These are phyloP conservation scores for Calyptomena viridis DNA, from an alignment of 2,113 vertebrate genomes.

Conservation along the genomic window DNA sequence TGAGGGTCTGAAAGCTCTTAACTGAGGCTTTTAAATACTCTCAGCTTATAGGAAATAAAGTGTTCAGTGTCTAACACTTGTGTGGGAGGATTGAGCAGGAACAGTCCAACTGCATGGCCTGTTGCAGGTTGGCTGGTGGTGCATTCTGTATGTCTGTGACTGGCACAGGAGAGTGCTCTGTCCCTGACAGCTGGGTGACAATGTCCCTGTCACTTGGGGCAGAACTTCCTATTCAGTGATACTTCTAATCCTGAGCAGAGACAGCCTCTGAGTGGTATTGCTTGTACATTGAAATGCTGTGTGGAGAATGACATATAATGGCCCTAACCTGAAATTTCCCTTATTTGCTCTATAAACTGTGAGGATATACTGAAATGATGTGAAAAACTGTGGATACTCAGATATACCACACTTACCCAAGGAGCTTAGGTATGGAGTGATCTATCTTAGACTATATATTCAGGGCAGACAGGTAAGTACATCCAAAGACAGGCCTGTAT, in stretches of 20 bases:
- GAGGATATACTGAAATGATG: neutral
- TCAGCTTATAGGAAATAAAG: neutral
- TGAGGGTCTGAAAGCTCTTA: neutral
- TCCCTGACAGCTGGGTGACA: neutral
- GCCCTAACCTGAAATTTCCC: neutral
- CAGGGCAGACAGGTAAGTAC: neutral
- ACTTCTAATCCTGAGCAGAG: neutral
- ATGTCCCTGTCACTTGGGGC: neutral
- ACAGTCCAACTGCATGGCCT: accelerated
- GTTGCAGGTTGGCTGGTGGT: neutral
- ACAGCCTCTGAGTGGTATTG: neutral
- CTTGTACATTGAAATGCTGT: neutral
- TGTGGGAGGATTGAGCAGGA: neutral
- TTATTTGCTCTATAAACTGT: neutral
- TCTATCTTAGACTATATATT: neutral
- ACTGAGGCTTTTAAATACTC: neutral
- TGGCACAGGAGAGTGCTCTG: neutral
- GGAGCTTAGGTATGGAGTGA: neutral
- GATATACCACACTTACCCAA: neutral
- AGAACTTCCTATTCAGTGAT: neutral
- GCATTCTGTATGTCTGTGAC: neutral
- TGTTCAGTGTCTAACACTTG: neutral
- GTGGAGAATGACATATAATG: neutral
- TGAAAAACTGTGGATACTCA: neutral
- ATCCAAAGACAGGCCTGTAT: neutral